Percentiles rank a stretch among this genome's conserved stretches.
Evolutionary conservation across 2,888 invertebrate genomes (phyloP).

Genomic region (Aleiodes testaceus): DNA sequence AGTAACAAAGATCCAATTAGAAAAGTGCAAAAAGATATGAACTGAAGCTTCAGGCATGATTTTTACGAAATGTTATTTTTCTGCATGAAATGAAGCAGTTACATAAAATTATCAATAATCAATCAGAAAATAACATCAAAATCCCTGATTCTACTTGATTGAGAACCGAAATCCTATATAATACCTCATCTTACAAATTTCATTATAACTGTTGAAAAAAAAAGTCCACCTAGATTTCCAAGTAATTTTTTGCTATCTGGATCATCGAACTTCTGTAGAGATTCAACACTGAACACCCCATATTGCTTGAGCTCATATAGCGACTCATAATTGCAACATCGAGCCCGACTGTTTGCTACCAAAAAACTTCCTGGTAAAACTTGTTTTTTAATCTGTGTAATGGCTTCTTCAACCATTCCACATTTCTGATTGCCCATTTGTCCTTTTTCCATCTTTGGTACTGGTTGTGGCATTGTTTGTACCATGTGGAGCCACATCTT

Average conservation of each 20-base stretch:
- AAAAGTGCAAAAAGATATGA: too few relatives aligned
- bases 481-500: constrained; percentile 73
- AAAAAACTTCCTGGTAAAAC: constrained; percentile 71
- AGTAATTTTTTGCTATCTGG: constrained; percentile 71
- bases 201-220: not conserved
- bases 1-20: too few relatives aligned
- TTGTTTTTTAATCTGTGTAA: constrained; percentile 67
- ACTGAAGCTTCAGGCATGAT: too few relatives aligned
- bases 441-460: constrained; percentile 27
- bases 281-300: constrained; percentile 72
- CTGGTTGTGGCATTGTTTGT: constrained; percentile 55
- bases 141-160: too few relatives aligned
- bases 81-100: too few relatives aligned
- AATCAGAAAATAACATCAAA: too few relatives aligned
- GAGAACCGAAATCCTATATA: too few relatives aligned
- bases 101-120: too few relatives aligned
- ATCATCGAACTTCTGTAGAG: constrained; percentile 71
- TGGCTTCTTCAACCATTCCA: constrained; percentile 69
- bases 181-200: too few relatives aligned
- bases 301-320: constrained; percentile 66
- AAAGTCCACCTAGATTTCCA: constrained; percentile 69
- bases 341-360: constrained; percentile 69
- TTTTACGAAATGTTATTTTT: too few relatives aligned
- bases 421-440: constrained; percentile 56
- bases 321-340: constrained; percentile 68